phyloP scores from a whole-genome alignment of 2,797 vertebrate genomes.

The Acanthurus leucopareius region DNA sequence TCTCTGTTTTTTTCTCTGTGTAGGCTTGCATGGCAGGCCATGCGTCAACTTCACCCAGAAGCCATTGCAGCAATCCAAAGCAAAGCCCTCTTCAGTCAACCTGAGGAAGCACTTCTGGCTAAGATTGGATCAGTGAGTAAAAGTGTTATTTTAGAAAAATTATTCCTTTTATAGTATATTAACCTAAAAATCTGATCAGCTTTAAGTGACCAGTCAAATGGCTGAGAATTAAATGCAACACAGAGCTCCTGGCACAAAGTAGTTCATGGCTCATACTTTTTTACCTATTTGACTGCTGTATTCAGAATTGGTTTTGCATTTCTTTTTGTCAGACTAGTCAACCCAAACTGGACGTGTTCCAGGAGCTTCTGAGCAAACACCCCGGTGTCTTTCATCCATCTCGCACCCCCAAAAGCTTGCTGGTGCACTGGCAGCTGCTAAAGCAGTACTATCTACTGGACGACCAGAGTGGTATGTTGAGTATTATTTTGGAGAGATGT shows the following conservation, averaged over 20 bases:
- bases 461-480: conserved; percentile 92
- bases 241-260: not conserved
- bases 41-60: conserved; percentile 97
- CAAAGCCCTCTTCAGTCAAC: conserved; percentile 95
- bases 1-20: conserved; percentile 2
- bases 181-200: not conserved
- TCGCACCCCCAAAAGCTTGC: conserved; percentile 92
- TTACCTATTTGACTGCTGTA: not conserved
- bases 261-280: not conserved
- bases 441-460: conserved; percentile 97
- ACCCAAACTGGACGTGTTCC: conserved; percentile 94
- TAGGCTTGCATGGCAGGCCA: conserved; percentile 94
- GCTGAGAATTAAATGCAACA: not conserved
- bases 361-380: conserved; percentile 93
- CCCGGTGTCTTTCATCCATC: conserved; percentile 93
- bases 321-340: conserved; percentile 88
- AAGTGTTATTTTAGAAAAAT: not conserved
- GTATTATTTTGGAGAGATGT: not conserved
- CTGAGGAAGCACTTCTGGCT: conserved; percentile 92
- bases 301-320: conserved; percentile 18
- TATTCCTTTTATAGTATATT: not conserved
- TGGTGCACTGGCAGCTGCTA: conserved; percentile 97
- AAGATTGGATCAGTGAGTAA: conserved; percentile 92
- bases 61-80: conserved; percentile 96
- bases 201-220: not conserved